Evolutionary conservation across 2,888 invertebrate genomes (phyloP).

Genomic region (Ischnus inquisitorius): DNA sequence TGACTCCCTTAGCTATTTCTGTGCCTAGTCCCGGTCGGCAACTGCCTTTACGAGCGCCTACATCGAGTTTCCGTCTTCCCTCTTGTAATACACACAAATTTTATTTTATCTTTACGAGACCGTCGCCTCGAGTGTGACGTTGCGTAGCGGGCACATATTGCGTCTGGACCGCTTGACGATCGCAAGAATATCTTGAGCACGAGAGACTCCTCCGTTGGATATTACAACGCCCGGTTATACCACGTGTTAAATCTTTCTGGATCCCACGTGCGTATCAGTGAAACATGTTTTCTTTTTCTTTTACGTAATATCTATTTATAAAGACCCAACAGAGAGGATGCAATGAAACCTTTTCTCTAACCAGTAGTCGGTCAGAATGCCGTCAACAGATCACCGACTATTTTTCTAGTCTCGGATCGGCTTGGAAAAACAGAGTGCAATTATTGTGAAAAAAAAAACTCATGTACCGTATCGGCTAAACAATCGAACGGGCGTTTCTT

Average conservation of each 20-base stretch:
- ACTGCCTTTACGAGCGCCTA: conserved; percentile 42
- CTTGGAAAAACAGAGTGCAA: neutral
- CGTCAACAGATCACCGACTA: neutral
- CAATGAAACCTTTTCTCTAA: neutral
- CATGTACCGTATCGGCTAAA: neutral
- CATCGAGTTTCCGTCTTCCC: neutral
- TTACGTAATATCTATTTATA: neutral
- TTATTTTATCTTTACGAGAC: conserved; percentile 49
- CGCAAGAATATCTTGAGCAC: neutral
- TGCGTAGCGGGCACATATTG: conserved; percentile 7
- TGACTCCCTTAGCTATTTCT: conserved; percentile 24
- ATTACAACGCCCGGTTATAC: conserved; percentile 10
- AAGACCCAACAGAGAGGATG: neutral
- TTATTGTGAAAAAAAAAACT: neutral
- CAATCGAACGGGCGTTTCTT: neutral
- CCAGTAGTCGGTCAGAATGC: neutral
- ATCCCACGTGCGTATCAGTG: neutral
- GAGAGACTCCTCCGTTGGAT: conserved; percentile 28
- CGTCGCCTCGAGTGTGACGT: conserved; percentile 21
- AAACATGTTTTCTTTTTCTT: neutral
- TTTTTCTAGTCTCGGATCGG: neutral
- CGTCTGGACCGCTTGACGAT: conserved; percentile 15
- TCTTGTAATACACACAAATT: conserved; percentile 36
- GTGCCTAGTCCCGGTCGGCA: conserved; percentile 7
- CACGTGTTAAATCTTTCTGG: conserved; percentile 7